Percentiles rank a stretch among this genome's conserved stretches.
Conservation (phyloP, 2,888 invertebrate species). For the Rhagonycha fulva region DNA sequence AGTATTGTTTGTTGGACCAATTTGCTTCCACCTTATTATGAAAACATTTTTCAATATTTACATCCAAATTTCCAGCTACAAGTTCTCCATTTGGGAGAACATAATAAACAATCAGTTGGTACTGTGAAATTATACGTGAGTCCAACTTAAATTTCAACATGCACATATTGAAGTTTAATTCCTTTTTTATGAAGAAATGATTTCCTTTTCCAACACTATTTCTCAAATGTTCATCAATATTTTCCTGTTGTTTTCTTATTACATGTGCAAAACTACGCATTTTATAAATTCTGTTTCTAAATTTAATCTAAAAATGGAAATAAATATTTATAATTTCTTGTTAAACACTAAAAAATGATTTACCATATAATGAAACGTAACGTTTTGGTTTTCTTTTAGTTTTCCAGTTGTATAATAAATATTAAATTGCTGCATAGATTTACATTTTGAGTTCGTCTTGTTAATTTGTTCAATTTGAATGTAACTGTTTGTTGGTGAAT, state of each 20-base stretch:
- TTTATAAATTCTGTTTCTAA: constrained; percentile 46
- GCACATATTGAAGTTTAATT: constrained; percentile 49
- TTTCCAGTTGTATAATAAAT: constrained; percentile 48
- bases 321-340: not conserved
- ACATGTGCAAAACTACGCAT: constrained; percentile 41
- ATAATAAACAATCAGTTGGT: constrained; percentile 61
- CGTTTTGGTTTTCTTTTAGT: constrained; percentile 40
- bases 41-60: constrained; percentile 61
- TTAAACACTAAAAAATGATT: constrained; percentile 12
- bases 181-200: constrained; percentile 42
- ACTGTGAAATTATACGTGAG: constrained; percentile 55
- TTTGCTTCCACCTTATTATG: constrained; percentile 58
- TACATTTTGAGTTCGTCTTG: constrained; percentile 43
- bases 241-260: constrained; percentile 38
- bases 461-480: constrained; percentile 43
- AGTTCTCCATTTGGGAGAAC: constrained; percentile 59
- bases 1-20: constrained; percentile 56
- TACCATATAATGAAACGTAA: constrained; percentile 51
- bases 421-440: constrained; percentile 46
- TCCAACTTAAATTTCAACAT: constrained; percentile 56
- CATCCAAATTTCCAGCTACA: constrained; percentile 58
- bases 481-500: constrained; percentile 50
- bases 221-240: constrained; percentile 39
- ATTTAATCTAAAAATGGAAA: constrained; percentile 47
- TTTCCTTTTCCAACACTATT: constrained; percentile 44